Evolutionary conservation across 2,888 invertebrate species (phyloP).

Genomic region (Rhamnusium bicolor): DNA sequence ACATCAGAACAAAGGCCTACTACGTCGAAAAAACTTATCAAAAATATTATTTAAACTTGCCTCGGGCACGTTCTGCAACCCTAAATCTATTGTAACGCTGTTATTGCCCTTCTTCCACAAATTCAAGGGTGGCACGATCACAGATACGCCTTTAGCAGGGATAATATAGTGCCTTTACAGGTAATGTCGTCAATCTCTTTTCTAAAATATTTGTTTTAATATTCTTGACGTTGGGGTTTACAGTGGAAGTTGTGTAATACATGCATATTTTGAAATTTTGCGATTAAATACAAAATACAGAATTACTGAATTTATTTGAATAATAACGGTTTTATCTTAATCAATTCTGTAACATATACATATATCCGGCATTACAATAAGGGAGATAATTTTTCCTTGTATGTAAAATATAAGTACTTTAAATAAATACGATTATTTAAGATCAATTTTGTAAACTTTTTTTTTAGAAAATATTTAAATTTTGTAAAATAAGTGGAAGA

Average conservation of each 20-base stretch:
- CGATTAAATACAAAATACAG: no score
- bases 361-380: no score
- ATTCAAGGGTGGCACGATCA: conserved; percentile 15
- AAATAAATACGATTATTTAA: no score
- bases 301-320: no score
- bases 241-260: background rate
- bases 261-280: no score
- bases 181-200: background rate
- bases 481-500: no score
- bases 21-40: conserved; percentile 26
- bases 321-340: no score
- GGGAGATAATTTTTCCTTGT: no score
- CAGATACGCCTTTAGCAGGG: conserved; percentile 1
- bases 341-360: no score
- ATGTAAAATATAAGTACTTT: no score
- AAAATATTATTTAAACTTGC: conserved; percentile 31
- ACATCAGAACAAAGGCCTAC: conserved; percentile 18
- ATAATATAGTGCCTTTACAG: conserved; percentile 9
- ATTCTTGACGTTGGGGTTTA: background rate
- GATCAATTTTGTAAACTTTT: no score
- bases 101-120: conserved; percentile 8
- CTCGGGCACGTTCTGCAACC: conserved; percentile 24
- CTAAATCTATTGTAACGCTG: conserved; percentile 25
- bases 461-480: no score
- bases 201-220: background rate